phyloP scores from a whole-genome alignment of 2,888 invertebrate species.

The Aphidoletes aphidimyza region DNA sequence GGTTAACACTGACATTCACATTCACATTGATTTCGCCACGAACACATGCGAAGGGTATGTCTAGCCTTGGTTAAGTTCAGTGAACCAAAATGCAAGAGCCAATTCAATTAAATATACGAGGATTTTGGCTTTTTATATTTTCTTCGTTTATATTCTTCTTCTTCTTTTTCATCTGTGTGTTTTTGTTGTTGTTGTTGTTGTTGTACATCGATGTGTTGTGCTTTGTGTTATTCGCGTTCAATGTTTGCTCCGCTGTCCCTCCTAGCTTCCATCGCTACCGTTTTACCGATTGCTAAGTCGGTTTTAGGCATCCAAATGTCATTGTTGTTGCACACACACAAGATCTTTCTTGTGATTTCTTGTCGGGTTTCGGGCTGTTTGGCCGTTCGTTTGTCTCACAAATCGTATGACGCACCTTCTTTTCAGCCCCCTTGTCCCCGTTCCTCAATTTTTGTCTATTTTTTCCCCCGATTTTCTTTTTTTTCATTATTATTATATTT shows the following conservation, averaged over 20 bases:
- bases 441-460: too few relatives aligned
- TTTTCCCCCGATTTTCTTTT: too few relatives aligned
- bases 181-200: not conserved
- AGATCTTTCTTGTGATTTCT: not conserved
- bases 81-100: constrained; percentile 53
- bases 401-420: too few relatives aligned
- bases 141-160: not conserved
- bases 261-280: not conserved
- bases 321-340: constrained; percentile 6
- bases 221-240: not conserved
- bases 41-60: constrained; percentile 23
- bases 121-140: constrained; percentile 50
- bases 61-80: constrained; percentile 54
- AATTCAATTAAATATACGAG: constrained; percentile 53
- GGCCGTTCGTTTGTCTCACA: too few relatives aligned
- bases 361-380: not conserved
- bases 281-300: not conserved
- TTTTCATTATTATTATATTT: too few relatives aligned
- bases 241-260: not conserved
- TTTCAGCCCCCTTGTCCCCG: too few relatives aligned
- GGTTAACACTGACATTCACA: constrained; percentile 49
- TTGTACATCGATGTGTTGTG: not conserved
- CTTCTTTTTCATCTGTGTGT: not conserved
- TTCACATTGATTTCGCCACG: constrained; percentile 39
- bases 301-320: not conserved